Percentiles rank a stretch among this genome's conserved stretches.
Evolutionary conservation across 2,888 invertebrate species (phyloP).

Genomic region (Notodromas monacha): DNA sequence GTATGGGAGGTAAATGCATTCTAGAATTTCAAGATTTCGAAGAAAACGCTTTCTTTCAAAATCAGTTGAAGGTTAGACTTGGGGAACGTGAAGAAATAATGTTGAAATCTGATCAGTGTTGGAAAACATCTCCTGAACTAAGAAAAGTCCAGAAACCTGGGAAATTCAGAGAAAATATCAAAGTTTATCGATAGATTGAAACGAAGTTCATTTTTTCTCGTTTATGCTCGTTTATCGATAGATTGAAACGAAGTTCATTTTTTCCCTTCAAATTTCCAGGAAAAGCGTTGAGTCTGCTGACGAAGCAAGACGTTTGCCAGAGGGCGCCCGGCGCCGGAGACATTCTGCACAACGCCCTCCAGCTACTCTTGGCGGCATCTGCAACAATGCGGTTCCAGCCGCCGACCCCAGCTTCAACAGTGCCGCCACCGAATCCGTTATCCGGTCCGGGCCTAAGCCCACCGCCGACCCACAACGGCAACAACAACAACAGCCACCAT

Average conservation of each 20-base stretch:
- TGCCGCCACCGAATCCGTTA: constrained; percentile 21
- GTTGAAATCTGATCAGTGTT: too few relatives aligned
- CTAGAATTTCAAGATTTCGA: too few relatives aligned
- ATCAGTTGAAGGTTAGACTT: too few relatives aligned
- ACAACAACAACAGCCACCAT: constrained; percentile 12
- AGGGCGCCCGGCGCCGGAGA: constrained; percentile 75
- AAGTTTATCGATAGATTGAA: background rate
- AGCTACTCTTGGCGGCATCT: constrained; percentile 28
- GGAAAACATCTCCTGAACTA: too few relatives aligned
- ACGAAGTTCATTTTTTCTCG: constrained; percentile 8
- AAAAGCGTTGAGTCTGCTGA: constrained; percentile 63
- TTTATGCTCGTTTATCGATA: too few relatives aligned
- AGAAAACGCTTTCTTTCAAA: too few relatives aligned
- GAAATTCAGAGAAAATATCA: background rate
- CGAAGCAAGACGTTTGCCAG: constrained; percentile 58
- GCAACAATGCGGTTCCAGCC: constrained; percentile 30
- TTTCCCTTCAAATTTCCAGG: constrained; percentile 19
- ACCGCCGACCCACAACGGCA: constrained; percentile 13
- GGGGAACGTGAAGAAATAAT: too few relatives aligned
- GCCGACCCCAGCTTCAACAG: constrained; percentile 21
- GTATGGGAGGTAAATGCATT: too few relatives aligned
- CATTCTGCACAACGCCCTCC: constrained; percentile 64
- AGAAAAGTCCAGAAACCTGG: too few relatives aligned
- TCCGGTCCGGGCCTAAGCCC: constrained; percentile 10
- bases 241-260: constrained; percentile 6